Percentiles rank a stretch among this genome's conserved stretches.
phyloP scores from a whole-genome alignment of 2,888 invertebrate species.

The Erannis defoliaria region DNA sequence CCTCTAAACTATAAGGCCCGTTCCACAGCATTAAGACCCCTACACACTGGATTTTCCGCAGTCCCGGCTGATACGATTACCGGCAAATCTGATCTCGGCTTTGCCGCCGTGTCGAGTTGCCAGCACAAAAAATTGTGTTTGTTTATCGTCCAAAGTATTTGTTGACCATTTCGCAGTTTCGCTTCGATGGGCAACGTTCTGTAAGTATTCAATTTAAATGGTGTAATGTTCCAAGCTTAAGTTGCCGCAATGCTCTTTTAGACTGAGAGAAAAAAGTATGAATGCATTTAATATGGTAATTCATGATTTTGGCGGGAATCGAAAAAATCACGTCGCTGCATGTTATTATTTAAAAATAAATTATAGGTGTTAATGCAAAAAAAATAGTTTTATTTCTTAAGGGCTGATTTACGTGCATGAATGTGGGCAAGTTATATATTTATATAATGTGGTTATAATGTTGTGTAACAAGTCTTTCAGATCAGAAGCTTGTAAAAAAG shows the following conservation, averaged over 20 bases:
- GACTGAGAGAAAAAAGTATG: neutral
- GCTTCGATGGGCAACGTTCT: conserved; percentile 26
- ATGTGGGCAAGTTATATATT: no score
- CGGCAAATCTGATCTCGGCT: conserved; percentile 47
- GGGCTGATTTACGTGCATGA: no score
- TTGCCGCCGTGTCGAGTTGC: conserved; percentile 47
- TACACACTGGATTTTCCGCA: conserved; percentile 51
- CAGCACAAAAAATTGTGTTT: conserved; percentile 47
- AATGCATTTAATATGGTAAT: neutral
- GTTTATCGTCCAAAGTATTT: conserved; percentile 42
- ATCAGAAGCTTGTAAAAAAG: no score
- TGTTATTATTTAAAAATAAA: no score
- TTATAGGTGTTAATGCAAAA: no score
- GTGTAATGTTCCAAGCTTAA: conserved; percentile 9
- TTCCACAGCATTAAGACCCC: conserved; percentile 37
- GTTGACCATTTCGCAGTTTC: conserved; percentile 40
- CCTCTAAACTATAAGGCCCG: conserved; percentile 5
- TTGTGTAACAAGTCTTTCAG: no score
- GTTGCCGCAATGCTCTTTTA: neutral
- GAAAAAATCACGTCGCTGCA: no score
- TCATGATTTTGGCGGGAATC: no score
- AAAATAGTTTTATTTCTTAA: no score
- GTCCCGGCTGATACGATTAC: conserved; percentile 46
- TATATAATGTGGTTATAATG: no score
- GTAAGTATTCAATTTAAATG: conserved; percentile 14